These are phyloP conservation scores for Pseudococcus jackbeardsleyi DNA, from an alignment of 2,888 invertebrate species.

Conservation along the genomic window DNA sequence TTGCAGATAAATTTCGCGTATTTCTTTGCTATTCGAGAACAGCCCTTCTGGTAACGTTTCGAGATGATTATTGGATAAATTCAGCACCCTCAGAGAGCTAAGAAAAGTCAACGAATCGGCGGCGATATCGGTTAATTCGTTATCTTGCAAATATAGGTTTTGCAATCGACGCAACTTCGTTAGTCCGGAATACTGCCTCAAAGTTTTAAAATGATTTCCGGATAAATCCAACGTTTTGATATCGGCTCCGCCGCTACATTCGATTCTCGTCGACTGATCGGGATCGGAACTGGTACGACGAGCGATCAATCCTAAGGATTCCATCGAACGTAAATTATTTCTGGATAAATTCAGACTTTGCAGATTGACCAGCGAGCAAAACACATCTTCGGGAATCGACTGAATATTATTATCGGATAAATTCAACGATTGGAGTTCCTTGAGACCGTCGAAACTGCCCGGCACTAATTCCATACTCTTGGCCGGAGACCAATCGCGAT, in stretches of 20 bases:
- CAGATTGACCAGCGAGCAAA: slow-evolving; percentile 84
- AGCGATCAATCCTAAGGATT: slow-evolving; percentile 83
- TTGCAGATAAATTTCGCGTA: slow-evolving; percentile 86
- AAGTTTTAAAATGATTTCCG: slow-evolving; percentile 80
- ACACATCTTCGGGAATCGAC: slow-evolving; percentile 82
- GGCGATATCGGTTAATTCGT: slow-evolving; percentile 84
- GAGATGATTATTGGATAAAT: slow-evolving; percentile 88
- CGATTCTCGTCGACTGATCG: slow-evolving; percentile 72
- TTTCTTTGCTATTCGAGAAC: slow-evolving; percentile 84
- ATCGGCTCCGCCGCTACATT: slow-evolving; percentile 78
- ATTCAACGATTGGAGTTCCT: slow-evolving; percentile 84
- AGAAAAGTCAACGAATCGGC: slow-evolving; percentile 85
- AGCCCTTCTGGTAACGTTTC: slow-evolving; percentile 84
- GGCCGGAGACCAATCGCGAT: slow-evolving; percentile 82
- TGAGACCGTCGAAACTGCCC: slow-evolving; percentile 81
- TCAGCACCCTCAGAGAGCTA: slow-evolving; percentile 83
- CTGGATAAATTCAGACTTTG: slow-evolving; percentile 87
- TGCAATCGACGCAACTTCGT: slow-evolving; percentile 83
- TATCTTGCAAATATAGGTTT: slow-evolving; percentile 84
- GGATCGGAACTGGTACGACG: slow-evolving; percentile 73
- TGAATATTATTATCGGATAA: slow-evolving; percentile 87
- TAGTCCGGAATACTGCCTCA: slow-evolving; percentile 80
- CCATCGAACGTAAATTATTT: slow-evolving; percentile 84
- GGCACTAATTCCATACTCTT: slow-evolving; percentile 80
- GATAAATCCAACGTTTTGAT: slow-evolving; percentile 85